These are phyloP conservation scores for Mirounga angustirostris DNA, from an alignment of 2,113 vertebrate species.

Conservation along the genomic window DNA sequence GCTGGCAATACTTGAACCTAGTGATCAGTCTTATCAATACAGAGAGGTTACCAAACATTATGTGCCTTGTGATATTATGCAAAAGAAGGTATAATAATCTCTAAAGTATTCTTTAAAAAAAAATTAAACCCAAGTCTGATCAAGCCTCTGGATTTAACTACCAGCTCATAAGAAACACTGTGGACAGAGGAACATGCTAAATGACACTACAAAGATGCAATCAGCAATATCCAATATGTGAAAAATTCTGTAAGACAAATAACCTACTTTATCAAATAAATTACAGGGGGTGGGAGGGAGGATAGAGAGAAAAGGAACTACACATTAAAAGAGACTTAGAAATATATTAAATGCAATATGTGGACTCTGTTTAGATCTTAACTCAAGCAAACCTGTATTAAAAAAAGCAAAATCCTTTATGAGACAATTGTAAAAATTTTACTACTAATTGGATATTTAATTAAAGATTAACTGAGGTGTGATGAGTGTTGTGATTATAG, in stretches of 20 bases:
- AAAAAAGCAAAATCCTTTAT: slow-evolving; percentile 28
- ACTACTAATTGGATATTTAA: slow-evolving; percentile 17
- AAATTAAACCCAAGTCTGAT: slow-evolving; percentile 5
- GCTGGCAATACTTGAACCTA: not conserved
- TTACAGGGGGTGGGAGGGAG: not conserved
- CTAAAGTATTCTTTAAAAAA: slow-evolving; percentile 45
- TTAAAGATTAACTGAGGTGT: slow-evolving; percentile 20
- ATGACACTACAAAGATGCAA: not conserved
- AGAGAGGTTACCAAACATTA: not conserved
- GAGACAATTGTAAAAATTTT: slow-evolving; percentile 2
- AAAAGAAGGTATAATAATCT: not conserved
- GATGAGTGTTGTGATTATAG: not conserved
- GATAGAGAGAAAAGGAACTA: not conserved
- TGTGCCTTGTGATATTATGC: not conserved
- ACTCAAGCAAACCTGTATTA: not conserved
- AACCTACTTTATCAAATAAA: slow-evolving; percentile 28
- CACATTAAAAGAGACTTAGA: not conserved
- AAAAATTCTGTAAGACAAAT: not conserved
- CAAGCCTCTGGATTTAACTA: slow-evolving; percentile 41
- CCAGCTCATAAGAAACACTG: not conserved
- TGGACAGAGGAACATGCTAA: not conserved
- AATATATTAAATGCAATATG: not conserved
- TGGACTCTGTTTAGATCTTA: not conserved
- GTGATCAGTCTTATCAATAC: not conserved
- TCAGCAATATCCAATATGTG: slow-evolving; percentile 4